Conservation (phyloP, 2,113 vertebrate species). For the Mormoops blainvillei region DNA sequence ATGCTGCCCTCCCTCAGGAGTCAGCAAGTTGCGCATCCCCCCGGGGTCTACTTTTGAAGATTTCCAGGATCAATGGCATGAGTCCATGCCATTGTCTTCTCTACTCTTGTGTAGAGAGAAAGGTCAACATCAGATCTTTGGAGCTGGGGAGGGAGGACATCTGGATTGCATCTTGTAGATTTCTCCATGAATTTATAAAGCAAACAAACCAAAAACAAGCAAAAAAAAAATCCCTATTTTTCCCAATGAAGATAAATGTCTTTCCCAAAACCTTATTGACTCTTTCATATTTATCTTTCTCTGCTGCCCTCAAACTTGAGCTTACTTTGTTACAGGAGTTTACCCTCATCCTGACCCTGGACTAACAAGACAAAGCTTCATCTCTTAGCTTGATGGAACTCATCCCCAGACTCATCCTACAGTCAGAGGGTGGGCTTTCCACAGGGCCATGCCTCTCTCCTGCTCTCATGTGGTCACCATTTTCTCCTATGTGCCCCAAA, state of each 20-base stretch:
- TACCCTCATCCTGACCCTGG: background rate
- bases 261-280: background rate
- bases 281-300: background rate
- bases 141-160: background rate
- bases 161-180: slow-evolving; percentile 32
- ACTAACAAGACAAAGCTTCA: background rate
- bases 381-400: background rate
- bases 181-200: background rate
- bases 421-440: background rate
- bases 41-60: background rate
- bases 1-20: background rate
- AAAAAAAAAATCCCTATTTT: background rate
- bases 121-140: background rate
- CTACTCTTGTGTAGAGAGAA: background rate
- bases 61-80: background rate
- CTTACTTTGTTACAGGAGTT: background rate
- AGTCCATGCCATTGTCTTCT: background rate
- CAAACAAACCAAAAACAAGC: slow-evolving; percentile 6
- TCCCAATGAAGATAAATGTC: background rate
- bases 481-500: background rate
- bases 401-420: background rate
- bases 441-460: rapidly evolving
- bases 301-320: background rate
- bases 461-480: background rate
- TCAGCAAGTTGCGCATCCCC: background rate